phyloP scores from a whole-genome alignment of 2,797 vertebrate genomes.

The Sternarchorhynchus goeldii region DNA sequence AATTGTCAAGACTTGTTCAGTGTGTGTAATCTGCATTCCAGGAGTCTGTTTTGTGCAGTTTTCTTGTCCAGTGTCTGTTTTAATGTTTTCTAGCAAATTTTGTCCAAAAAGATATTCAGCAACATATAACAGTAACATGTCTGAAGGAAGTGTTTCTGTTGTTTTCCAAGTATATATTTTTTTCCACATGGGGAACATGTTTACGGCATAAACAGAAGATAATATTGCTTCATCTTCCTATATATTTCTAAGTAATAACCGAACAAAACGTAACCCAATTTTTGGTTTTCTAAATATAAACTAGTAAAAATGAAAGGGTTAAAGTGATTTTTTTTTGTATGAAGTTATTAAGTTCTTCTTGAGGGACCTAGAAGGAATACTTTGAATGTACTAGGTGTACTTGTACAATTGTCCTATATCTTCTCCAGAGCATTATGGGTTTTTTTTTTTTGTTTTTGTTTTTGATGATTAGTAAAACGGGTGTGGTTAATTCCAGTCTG shows the following conservation, averaged over 20 bases:
- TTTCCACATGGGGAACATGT: background rate
- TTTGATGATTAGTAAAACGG: conserved; percentile 36
- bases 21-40: conserved; percentile 34
- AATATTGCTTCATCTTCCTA: background rate
- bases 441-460: conserved; percentile 55
- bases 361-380: too few species aligned
- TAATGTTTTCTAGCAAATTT: background rate
- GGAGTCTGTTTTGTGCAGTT: conserved; percentile 49
- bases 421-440: conserved; percentile 46
- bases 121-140: too few species aligned
- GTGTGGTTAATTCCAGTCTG: conserved; percentile 56
- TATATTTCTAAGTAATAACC: background rate
- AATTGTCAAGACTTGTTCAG: conserved; percentile 39
- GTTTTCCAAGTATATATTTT: too few species aligned
- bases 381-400: too few species aligned
- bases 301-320: too few species aligned
- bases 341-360: too few species aligned
- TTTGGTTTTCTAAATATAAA: background rate
- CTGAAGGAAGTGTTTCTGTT: too few species aligned
- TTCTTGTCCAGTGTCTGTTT: background rate
- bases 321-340: too few species aligned
- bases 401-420: too few species aligned
- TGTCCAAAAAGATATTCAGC: background rate
- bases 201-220: background rate
- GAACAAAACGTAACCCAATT: background rate